Evolutionary conservation across 2,797 vertebrate species (phyloP), one percentile per base, ranked within the genome.

Genomic region (Coreius guichenoti): DNA sequence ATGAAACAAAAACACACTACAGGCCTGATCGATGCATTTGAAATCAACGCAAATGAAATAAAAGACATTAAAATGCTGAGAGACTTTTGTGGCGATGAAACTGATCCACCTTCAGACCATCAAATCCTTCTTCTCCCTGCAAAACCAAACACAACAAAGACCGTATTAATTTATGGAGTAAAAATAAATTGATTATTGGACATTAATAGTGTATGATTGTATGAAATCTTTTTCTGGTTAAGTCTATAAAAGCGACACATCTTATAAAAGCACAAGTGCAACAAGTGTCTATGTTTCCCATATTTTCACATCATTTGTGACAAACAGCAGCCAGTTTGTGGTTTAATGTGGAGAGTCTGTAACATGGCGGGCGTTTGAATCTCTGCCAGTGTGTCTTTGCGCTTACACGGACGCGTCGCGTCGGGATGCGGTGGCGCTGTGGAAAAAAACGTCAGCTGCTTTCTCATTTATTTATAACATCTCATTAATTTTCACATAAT

Each of bases 91-190:
- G 82, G 49, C 54, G 80, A 88, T 85, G 87, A 56, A 79, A 69
- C 87, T 61, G 89, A 88, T 89, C 86, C 90, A 88, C 87, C 89
- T 88, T 90, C 85, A 80, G 87, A 85, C 88, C 89, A 82, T 89
- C 90, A 80, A 75, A 85, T 87, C 90, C 88, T 86, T 78, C 84
- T 80, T 86, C 83, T 80, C 87, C 92, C 92, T 92, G 86, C 14
- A 33, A 58, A 83, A 86, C n/a, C 39, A 82, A 86, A 77, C 83
- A 84, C 36, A 84, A 45, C n/a, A 68, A 26, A 17, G 21, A 36
- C 8, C 47, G 23, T 45, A 5, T 82, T 74, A 47, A 49, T 61
- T 12, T 43, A 16, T 76, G 31, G 6, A 9, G 36, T 14, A 14
- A 47, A 45, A 47, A 31, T 8, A 45, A 47, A 31, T 8, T 0